These are phyloP conservation scores for Sebastes fasciatus DNA, from an alignment of 2,113 vertebrate species.

Conservation along the genomic window DNA sequence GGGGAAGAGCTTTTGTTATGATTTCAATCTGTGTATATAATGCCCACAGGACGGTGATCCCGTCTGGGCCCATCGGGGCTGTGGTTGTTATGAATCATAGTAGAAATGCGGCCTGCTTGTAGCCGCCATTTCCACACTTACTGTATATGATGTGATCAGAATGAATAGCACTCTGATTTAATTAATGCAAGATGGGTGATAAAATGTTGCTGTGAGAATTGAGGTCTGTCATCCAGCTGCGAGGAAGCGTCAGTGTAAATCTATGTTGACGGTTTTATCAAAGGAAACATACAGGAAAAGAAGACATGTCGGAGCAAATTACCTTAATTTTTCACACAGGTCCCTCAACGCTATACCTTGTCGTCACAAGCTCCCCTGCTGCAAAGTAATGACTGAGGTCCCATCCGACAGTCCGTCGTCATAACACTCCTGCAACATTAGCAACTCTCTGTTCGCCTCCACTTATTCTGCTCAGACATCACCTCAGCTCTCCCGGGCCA, in stretches of 20 bases:
- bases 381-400: constrained; percentile 16
- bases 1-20: constrained; percentile 73
- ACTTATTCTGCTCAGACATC: constrained; percentile 39
- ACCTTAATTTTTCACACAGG: constrained; percentile 5
- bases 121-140: constrained; percentile 60
- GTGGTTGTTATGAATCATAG: constrained; percentile 58
- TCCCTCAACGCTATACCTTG: constrained; percentile 9
- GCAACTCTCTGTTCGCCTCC: constrained; percentile 25
- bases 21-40: constrained; percentile 67
- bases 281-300: constrained; percentile 5
- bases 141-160: constrained; percentile 40
- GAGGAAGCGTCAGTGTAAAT: not conserved
- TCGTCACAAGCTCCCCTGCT: not conserved
- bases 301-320: not conserved
- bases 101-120: constrained; percentile 40
- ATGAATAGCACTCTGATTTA: constrained; percentile 26
- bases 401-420: constrained; percentile 37
- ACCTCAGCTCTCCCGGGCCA: constrained; percentile 36
- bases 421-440: constrained; percentile 49
- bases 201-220: constrained; percentile 24
- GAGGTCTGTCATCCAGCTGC: constrained; percentile 6
- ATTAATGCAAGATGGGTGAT: constrained; percentile 65
- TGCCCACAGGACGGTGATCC: constrained; percentile 67
- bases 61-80: constrained; percentile 49
- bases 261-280: constrained; percentile 19